Evolutionary conservation across 2,888 invertebrate species (phyloP).

Genomic region (Laspeyria flexula): DNA sequence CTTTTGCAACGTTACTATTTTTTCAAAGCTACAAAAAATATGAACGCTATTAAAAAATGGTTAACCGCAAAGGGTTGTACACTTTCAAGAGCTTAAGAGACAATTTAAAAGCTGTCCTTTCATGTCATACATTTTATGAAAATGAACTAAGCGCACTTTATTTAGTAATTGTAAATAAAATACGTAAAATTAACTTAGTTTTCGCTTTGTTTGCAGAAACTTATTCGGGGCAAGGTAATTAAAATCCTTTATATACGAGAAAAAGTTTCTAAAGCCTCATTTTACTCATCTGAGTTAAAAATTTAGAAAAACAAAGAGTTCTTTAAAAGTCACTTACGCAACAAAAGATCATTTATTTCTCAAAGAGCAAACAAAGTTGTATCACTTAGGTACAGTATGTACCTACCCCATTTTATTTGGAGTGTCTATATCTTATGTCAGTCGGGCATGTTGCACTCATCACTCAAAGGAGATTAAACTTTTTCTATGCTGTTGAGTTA

Average conservation of each 20-base stretch:
- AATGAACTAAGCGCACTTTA: not conserved
- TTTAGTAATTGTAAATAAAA: not conserved
- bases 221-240: conserved; percentile 32
- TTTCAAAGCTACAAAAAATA: too few relatives aligned
- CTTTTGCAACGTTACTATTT: too few relatives aligned
- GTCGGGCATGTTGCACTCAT: conserved; percentile 57
- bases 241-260: conserved; percentile 28
- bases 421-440: conserved; percentile 49
- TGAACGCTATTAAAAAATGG: too few relatives aligned
- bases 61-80: not conserved
- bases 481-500: conserved; percentile 56
- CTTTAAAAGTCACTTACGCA: not conserved
- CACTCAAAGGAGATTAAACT: conserved; percentile 72
- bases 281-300: not conserved
- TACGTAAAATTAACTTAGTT: not conserved
- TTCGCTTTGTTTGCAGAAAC: conserved; percentile 15
- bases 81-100: too few relatives aligned
- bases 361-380: not conserved
- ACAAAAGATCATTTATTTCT: not conserved
- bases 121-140: not conserved
- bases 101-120: too few relatives aligned
- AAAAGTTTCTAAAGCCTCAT: conserved; percentile 1
- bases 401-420: conserved; percentile 13
- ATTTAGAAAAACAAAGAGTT: not conserved
- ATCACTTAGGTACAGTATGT: not conserved